phyloP scores from a whole-genome alignment of 2,113 vertebrate genomes.

The Pterocles gutturalis region DNA sequence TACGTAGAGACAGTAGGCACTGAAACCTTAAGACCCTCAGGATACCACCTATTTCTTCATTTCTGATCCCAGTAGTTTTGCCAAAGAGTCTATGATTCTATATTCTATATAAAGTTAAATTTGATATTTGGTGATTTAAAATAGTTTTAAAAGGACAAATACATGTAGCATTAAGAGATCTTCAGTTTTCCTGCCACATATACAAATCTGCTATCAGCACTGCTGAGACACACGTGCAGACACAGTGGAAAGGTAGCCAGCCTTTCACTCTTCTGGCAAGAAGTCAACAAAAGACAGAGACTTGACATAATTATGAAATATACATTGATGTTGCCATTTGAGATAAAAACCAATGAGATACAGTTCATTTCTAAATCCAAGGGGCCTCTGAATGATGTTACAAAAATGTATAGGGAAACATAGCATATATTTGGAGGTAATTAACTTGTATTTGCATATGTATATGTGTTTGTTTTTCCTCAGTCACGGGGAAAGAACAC shows the following conservation, averaged over 20 bases:
- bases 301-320: not conserved
- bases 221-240: not conserved
- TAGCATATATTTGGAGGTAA: not conserved
- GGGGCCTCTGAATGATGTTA: not conserved
- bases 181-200: not conserved
- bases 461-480: not conserved
- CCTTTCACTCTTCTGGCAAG: not conserved
- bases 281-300: not conserved
- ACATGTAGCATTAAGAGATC: not conserved
- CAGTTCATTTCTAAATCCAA: not conserved
- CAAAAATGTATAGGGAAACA: not conserved
- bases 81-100: not conserved
- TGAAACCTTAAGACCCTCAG: not conserved
- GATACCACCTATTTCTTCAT: not conserved
- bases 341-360: conserved; percentile 9
- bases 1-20: not conserved
- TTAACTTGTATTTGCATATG: not conserved
- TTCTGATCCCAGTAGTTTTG: not conserved
- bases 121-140: not conserved
- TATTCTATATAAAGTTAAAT: not conserved
- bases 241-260: not conserved
- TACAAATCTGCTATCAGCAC: not conserved
- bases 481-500: not conserved
- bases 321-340: not conserved
- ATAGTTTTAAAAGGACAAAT: not conserved